A percentile compares a stretch with the other conserved stretches of the same genome.
Evolutionary conservation across 2,888 invertebrate species (phyloP).

Genomic region (Octonoba sinensis): DNA sequence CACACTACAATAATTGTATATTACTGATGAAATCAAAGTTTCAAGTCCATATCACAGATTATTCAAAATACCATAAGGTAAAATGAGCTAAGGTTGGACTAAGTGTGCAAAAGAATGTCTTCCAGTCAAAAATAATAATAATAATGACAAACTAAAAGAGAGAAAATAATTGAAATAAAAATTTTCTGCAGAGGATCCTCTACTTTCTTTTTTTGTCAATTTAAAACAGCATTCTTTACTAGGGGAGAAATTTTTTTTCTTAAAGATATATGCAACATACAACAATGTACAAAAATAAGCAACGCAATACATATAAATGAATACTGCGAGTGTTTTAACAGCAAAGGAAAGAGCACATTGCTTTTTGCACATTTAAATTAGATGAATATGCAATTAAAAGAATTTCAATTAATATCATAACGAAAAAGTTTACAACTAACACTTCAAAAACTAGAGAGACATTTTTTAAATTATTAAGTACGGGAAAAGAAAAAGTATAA

Average conservation of each 20-base stretch:
- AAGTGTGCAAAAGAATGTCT: neutral
- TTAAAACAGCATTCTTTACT: no score
- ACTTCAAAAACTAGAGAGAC: no score
- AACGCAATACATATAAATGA: neutral
- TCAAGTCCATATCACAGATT: conserved; percentile 62
- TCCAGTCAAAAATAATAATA: neutral
- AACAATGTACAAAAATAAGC: neutral
- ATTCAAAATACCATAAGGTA: conserved; percentile 36
- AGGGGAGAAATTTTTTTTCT: no score
- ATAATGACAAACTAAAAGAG: neutral
- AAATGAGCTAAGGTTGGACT: conserved; percentile 3
- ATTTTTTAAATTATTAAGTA: no score
- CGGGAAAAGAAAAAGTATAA: no score
- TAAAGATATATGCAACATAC: neutral
- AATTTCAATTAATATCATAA: no score
- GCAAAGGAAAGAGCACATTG: no score
- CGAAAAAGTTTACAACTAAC: no score
- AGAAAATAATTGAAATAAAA: conserved; percentile 5
- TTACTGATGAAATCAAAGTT: conserved; percentile 30
- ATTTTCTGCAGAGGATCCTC: neutral
- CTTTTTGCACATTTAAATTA: no score
- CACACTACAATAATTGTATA: conserved; percentile 29
- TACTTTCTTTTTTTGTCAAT: neutral
- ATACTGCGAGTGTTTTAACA: neutral
- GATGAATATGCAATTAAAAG: no score